Base-by-base conservation (phyloP, 2,113 vertebrate species). In the Xenopus tropicalis region DNA sequence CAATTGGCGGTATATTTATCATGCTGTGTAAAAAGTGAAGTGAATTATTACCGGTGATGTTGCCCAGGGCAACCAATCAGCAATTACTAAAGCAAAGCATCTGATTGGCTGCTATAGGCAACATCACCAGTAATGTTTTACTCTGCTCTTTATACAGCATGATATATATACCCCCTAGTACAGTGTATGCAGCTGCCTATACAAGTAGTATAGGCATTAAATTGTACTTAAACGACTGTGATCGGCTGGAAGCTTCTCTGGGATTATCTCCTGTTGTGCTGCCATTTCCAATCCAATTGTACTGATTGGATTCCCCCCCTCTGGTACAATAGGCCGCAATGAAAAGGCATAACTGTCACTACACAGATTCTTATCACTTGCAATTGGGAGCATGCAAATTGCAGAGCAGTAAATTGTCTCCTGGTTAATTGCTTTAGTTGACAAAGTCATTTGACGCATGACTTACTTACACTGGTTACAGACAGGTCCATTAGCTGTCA, bases 311-410 rank as follows among this genome's bases (percentile, higher is more conserved):
- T 14, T 7, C 8, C 54, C 54, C 11, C 52, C 29, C 29, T 37
- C 16, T 11, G 14, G 17, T 17, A 69, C 9, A 69, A 69, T 56
- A 42, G 66, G 19, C 44, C 17, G 13, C 14, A 20, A 29, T 54
- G 12, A 48, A 37, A 52, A 54, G 23, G 64, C 7, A 19, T 4
- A 66, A 51, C 21, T 46, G 64, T 48, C 21, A 11, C 24, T 56
- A 22, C 67, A 20, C 24, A 14, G 65, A 20, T 51, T 51, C 65
- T 51, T 52, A 56, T 56, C 24, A 52, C 52, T 44, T n/a, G n/a
- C 29, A 43, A 65, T 44, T 62, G 23, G 22, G 4, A 54, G 52
- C 70, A 72, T 72, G 59, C 61, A 72, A 63, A 72, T 72, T 72
- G 61, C 46, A 24, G 23, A 16, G 61, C 13, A 20, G 29, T 54